phyloP scores from a whole-genome alignment of 2,888 invertebrate species.

The Agrochola litura region DNA sequence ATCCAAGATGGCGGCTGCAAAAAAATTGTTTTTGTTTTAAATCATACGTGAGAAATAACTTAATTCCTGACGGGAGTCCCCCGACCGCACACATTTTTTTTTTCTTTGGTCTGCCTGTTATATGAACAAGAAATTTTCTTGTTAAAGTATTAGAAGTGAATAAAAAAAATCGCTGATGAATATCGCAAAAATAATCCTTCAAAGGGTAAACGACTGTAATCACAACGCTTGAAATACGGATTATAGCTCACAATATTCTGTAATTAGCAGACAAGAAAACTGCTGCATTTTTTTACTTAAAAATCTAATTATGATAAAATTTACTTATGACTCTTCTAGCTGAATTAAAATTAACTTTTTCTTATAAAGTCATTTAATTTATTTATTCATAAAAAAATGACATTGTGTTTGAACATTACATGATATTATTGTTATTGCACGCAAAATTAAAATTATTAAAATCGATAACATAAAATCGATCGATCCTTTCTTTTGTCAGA shows the following conservation, averaged over 20 bases:
- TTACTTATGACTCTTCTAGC: too few relatives aligned
- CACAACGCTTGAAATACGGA: neutral
- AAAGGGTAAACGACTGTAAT: neutral
- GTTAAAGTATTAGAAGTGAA: neutral
- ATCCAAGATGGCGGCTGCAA: too few relatives aligned
- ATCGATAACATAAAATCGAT: neutral
- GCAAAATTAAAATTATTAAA: neutral
- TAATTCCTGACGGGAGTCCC: too few relatives aligned
- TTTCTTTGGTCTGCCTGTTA: neutral
- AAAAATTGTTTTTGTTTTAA: too few relatives aligned
- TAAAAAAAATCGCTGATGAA: neutral
- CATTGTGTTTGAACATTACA: neutral
- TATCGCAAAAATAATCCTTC: too few relatives aligned
- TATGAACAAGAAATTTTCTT: neutral
- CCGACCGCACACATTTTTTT: too few relatives aligned
- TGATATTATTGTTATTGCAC: neutral
- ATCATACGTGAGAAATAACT: too few relatives aligned
- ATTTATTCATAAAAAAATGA: neutral
- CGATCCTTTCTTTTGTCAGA: neutral
- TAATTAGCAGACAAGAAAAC: conserved; percentile 1
- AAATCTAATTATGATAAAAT: too few relatives aligned
- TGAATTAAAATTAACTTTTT: neutral
- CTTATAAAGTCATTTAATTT: neutral
- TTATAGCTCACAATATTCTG: neutral
- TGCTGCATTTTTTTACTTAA: neutral